These are phyloP conservation scores for Odontomachus brunneus DNA, from an alignment of 1,140 invertebrate species.

Conservation along the genomic window DNA sequence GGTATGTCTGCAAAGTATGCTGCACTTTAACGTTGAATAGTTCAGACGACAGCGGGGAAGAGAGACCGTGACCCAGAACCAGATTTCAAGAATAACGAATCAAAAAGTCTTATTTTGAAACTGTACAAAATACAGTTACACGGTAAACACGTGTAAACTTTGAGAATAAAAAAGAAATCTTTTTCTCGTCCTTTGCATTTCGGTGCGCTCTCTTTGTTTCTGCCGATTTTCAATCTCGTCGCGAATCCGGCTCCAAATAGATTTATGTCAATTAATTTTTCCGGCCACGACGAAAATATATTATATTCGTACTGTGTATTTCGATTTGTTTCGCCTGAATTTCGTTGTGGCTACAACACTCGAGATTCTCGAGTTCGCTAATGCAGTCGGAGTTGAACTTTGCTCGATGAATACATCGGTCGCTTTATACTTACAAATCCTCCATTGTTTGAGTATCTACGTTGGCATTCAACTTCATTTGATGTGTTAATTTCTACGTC, in stretches of 20 bases:
- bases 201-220: too few relatives aligned
- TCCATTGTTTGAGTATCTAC: constrained; percentile 8
- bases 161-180: constrained; percentile 22
- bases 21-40: constrained; percentile 7
- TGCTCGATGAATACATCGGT: neutral
- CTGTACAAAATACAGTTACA: too few relatives aligned
- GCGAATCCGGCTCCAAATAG: too few relatives aligned
- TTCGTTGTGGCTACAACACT: neutral
- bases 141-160: too few relatives aligned
- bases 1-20: too few relatives aligned
- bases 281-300: too few relatives aligned
- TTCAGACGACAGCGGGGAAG: neutral
- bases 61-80: neutral
- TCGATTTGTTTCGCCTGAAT: neutral
- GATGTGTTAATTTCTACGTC: constrained; percentile 44
- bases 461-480: constrained; percentile 3
- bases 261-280: too few relatives aligned
- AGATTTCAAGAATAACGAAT: constrained; percentile 4
- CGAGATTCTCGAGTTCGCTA: neutral
- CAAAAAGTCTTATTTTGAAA: neutral
- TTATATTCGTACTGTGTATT: neutral
- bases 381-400: constrained; percentile 23
- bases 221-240: too few relatives aligned
- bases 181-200: neutral
- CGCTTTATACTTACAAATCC: constrained; percentile 13